phyloP scores from a whole-genome alignment of 2,797 vertebrate species.

The Synanceia verrucosa region DNA sequence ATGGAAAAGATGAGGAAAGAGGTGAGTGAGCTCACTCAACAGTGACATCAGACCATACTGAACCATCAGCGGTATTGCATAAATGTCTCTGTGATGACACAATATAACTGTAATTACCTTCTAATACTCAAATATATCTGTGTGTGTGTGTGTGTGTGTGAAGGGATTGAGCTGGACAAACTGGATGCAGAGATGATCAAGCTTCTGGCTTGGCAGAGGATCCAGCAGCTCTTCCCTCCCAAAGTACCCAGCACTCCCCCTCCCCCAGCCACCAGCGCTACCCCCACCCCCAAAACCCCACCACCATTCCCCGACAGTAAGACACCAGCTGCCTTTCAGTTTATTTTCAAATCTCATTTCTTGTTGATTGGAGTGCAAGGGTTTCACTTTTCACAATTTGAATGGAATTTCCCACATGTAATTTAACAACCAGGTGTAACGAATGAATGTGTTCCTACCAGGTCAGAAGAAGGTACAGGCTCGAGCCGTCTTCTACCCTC shows the following conservation, averaged over 20 bases:
- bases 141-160: slow-evolving; percentile 5
- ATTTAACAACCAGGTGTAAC: neutral
- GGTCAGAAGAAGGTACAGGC: slow-evolving; percentile 91
- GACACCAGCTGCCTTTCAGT: neutral
- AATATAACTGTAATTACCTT: neutral
- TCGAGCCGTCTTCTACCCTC: slow-evolving; percentile 92
- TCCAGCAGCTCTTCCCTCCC: slow-evolving; percentile 95
- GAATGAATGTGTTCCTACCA: slow-evolving; percentile 36
- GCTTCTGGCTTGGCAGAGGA: slow-evolving; percentile 97
- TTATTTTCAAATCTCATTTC: neutral
- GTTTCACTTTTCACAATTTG: too few relatives aligned
- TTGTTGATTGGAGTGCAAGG: neutral
- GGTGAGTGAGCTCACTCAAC: slow-evolving; percentile 75
- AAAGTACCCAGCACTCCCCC: slow-evolving; percentile 84
- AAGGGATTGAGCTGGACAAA: slow-evolving; percentile 94
- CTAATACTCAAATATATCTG: neutral
- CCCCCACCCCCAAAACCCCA: slow-evolving; percentile 76
- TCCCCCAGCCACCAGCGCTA: slow-evolving; percentile 58
- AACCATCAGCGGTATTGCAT: neutral
- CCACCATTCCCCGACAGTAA: slow-evolving; percentile 84
- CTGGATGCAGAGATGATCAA: slow-evolving; percentile 95
- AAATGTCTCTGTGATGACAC: neutral
- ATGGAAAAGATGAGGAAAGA: slow-evolving; percentile 84
- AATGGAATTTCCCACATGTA: neutral
- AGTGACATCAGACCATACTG: neutral